Percentiles rank a stretch among this genome's conserved stretches.
Conservation (phyloP, 53 echinoderm and acorn worm genomes). For the Stichopus horrens region DNA sequence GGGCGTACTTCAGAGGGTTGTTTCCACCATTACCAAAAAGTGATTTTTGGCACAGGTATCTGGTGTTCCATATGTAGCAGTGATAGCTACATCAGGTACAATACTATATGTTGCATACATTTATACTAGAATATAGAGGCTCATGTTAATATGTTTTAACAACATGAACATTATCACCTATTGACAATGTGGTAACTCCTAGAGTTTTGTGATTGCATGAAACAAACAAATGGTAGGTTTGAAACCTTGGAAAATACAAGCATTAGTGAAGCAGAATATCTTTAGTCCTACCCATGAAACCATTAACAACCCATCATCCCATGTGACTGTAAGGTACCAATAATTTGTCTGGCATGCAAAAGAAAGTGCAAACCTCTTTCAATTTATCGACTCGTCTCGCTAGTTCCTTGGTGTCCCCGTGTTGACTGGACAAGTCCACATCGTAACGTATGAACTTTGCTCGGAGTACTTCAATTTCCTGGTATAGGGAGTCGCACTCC, state of each 20-base stretch:
- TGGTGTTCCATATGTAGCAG: too few species aligned
- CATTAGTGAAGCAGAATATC: neutral
- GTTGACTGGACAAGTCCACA: conserved; percentile 71
- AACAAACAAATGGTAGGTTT: neutral
- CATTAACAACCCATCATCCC: neutral
- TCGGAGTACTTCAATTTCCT: conserved; percentile 79
- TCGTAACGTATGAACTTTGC: conserved; percentile 80
- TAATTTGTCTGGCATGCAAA: too few species aligned
- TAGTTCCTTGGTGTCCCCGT: conserved; percentile 71
- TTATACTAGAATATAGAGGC: too few species aligned
- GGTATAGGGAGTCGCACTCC: conserved; percentile 71
- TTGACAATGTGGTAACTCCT: neutral
- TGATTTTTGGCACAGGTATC: too few species aligned
- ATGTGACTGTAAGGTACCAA: too few species aligned
- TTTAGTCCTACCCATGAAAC: neutral
- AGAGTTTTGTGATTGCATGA: too few species aligned
- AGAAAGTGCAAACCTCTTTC: conserved; percentile 60
- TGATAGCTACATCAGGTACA: too few species aligned
- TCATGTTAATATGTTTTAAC: too few species aligned
- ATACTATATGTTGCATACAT: too few species aligned
- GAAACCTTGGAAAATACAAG: neutral
- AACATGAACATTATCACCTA: neutral
- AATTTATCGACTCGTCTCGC: conserved; percentile 71
- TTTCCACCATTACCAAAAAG: too few species aligned
- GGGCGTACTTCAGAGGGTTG: too few species aligned